phyloP scores from a whole-genome alignment of 2,888 invertebrate genomes.

The Hydrotaea cyrtoneurina region DNA sequence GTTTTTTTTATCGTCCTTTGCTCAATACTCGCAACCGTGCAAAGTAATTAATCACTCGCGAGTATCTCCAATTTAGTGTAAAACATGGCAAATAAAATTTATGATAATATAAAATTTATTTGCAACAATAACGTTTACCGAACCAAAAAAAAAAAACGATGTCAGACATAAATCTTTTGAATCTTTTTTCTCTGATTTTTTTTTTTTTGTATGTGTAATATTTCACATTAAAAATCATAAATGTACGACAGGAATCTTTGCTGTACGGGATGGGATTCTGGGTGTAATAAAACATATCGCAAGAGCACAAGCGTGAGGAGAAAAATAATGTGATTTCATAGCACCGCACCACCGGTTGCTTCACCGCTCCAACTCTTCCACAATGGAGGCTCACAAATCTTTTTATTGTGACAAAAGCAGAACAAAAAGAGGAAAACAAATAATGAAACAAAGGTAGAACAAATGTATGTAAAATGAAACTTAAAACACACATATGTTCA shows the following conservation, averaged over 20 bases:
- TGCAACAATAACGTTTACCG: slow-evolving; percentile 36
- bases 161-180: slow-evolving; percentile 62
- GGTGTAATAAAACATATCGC: not conserved
- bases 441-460: slow-evolving; percentile 37
- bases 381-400: slow-evolving; percentile 2
- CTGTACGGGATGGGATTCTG: no score
- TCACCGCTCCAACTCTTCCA: not conserved
- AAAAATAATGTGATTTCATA: not conserved
- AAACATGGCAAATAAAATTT: slow-evolving; percentile 60
- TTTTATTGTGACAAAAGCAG: not conserved
- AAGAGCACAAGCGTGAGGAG: slow-evolving; percentile 26
- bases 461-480: slow-evolving; percentile 29
- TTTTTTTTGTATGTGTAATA: slow-evolving; percentile 23
- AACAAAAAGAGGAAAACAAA: no score
- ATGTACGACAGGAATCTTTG: slow-evolving; percentile 5
- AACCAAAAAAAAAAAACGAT: slow-evolving; percentile 50
- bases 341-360: not conserved
- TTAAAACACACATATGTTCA: slow-evolving; percentile 11
- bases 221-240: slow-evolving; percentile 54
- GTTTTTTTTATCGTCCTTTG: not conserved
- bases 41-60: slow-evolving; percentile 56
- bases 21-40: not conserved
- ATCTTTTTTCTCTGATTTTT: slow-evolving; percentile 1
- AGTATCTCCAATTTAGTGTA: slow-evolving; percentile 38
- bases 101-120: slow-evolving; percentile 63